Evolutionary conservation across 2,888 invertebrate genomes (phyloP).

Genomic region (Eupithecia subfuscata): DNA sequence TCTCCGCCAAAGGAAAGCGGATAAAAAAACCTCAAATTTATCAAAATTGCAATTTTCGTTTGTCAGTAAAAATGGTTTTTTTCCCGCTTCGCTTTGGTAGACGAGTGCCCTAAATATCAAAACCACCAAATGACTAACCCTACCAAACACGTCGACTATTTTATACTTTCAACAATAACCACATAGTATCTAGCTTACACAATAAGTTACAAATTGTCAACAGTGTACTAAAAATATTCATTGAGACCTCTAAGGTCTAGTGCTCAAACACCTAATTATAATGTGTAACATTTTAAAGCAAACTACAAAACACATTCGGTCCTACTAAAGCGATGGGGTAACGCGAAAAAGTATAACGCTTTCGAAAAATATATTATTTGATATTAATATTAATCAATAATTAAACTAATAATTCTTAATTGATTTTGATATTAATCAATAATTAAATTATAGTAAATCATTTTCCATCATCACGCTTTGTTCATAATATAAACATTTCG

Average conservation of each 20-base stretch:
- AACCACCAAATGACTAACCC: constrained; percentile 7
- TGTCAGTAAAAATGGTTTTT: constrained; percentile 2
- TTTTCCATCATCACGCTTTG: not conserved
- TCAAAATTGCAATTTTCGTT: not conserved
- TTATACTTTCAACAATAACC: constrained; percentile 25
- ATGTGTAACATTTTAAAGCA: not conserved
- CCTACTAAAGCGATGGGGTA: not conserved
- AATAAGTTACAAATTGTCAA: constrained; percentile 14
- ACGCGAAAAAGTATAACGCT: not conserved
- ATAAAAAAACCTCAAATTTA: not conserved
- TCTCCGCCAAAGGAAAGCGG: constrained; percentile 6
- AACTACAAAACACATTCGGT: not conserved
- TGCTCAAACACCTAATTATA: not conserved
- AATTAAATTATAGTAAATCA: too few relatives aligned
- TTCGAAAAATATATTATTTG: not conserved
- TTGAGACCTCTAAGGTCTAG: not conserved
- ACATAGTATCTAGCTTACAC: constrained; percentile 4
- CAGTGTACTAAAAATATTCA: constrained; percentile 1
- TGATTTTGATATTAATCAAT: too few relatives aligned
- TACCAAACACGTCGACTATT: not conserved
- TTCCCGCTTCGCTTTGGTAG: constrained; percentile 21
- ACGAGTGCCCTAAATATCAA: constrained; percentile 14
- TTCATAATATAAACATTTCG: not conserved
- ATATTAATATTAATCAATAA: too few relatives aligned
- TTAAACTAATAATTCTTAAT: too few relatives aligned